Base-by-base conservation (phyloP, 2,113 vertebrate genomes). In the Agapornis roseicollis region DNA sequence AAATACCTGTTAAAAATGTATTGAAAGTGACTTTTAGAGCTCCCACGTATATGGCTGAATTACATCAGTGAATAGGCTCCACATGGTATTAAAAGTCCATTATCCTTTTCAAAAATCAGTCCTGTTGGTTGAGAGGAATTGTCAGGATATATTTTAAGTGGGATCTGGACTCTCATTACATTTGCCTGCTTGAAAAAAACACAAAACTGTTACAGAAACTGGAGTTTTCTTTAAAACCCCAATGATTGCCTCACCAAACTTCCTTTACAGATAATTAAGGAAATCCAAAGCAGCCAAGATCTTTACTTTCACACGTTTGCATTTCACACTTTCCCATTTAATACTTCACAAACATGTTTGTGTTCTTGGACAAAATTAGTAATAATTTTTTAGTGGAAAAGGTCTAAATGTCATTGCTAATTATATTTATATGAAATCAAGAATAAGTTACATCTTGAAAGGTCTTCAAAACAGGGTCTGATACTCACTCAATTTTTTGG, bases 1-100 rank as follows among this genome's bases (percentile, higher is more conserved):
- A 96, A 89, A 73, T 86, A 80, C 25, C 72, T 80, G 15, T 52
- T 94, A 39, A 72, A 95, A 92, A 70, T 61, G 82, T 71, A 70
- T 42, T 80, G 18, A n/a, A 92, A 91, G 46, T 80, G 65, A 77
- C 79, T 93, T 94, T 80, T 80, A 42, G 31, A 81, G 41, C 37
- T 91, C 73, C 61, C 28, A 65, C 29, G 9, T 49, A 46, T 4
- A 24, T 13, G 13, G 63, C 81, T 81, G 80, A 85, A 37, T 27
- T 61, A 31, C 28, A 58, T 49, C 58, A 71, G 22, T 65, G 78
- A 92, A 71, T 85, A 35, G 25, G 41, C 52, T 93, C 24, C 74
- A 11, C 5, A 1, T 24, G 80, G 58, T 64, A 95, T 80, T 90
- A 58, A 39, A 94, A 90, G 17, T 63, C 63, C 52, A 71, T 92